Base-by-base conservation (phyloP, 2,797 vertebrate genomes). In the Lepus townsendii region DNA sequence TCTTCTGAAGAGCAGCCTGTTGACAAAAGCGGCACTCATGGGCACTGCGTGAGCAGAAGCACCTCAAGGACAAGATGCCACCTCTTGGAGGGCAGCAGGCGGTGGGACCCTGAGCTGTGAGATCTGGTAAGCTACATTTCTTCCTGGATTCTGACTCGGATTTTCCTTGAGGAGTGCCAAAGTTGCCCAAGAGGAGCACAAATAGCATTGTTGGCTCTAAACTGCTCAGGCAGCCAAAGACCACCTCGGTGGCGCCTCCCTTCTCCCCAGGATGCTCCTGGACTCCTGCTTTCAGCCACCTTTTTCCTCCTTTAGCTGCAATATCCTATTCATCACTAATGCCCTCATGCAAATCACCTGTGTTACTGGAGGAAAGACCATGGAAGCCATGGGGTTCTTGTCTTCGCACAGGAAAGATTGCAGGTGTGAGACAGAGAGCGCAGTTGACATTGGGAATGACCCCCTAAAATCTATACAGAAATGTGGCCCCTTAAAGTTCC, bases 31-130 rank as follows among this genome's bases (percentile, higher is more conserved):
- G 3, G 54, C 47, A 14, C 30, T 7, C 17, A 47, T 35, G 42
- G 16, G 24, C 24, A 26, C 30, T 47, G 78, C 7, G 7, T 54
- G 38, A 47, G 32, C 38, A 2, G 24, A 60, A 27, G 16, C 77
- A 1, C 47, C 3, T 32, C 35, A 24, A 12, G 82, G 10, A 54
- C 14, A 0, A 54, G 72, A 47, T 0, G 10, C 32, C 0, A 7
- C 35, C 9, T 88, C 62, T 26, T 13, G 3, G 11, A 27, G 38
- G 60, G 83, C 42, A 84, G 32, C 62, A 8, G 42, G 13, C 3
- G 1, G 30, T 2, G 17, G n/a, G 47, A 12, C 22, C 38, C 6
- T 13, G 38, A 71, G 63, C 85, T 20, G 50, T 52, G 6, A 35
- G 50, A 71, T 20, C 20, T 11, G 54, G 68, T 88, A 92, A 89